phyloP scores from a whole-genome alignment of 2,888 invertebrate species.

The Cerastis leucographa region DNA sequence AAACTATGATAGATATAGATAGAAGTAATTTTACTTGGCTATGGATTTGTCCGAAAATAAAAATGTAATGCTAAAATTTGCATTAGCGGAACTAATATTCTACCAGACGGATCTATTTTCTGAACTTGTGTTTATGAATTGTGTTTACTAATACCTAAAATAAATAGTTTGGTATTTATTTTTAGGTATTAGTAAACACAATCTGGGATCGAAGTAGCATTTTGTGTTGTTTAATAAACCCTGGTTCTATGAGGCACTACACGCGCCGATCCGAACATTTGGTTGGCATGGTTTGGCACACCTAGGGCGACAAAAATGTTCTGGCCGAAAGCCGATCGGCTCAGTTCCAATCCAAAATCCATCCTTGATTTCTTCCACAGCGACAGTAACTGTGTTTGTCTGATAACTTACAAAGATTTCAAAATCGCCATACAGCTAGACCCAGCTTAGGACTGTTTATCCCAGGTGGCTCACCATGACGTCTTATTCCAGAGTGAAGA shows the following conservation, averaged over 20 bases:
- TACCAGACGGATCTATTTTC: background rate
- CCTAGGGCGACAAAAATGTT: background rate
- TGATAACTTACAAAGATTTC: background rate
- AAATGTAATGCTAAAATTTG: background rate
- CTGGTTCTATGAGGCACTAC: background rate
- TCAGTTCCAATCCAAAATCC: background rate
- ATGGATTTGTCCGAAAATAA: background rate
- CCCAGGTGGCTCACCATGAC: no score
- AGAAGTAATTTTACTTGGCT: background rate
- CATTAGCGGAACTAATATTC: background rate
- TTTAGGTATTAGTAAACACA: no score
- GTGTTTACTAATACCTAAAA: background rate
- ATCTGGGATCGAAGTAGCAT: no score
- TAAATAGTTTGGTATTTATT: no score
- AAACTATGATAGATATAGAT: background rate
- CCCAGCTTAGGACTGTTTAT: no score
- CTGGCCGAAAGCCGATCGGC: background rate
- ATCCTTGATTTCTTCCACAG: background rate
- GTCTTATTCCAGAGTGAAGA: no score
- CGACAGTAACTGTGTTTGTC: background rate
- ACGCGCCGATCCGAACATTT: no score
- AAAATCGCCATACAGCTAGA: background rate
- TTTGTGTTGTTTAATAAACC: background rate
- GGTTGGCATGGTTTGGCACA: background rate
- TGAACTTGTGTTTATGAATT: background rate